Evolutionary conservation across 1,140 invertebrate species (phyloP).

Genomic region (Wiebesia pumilae): DNA sequence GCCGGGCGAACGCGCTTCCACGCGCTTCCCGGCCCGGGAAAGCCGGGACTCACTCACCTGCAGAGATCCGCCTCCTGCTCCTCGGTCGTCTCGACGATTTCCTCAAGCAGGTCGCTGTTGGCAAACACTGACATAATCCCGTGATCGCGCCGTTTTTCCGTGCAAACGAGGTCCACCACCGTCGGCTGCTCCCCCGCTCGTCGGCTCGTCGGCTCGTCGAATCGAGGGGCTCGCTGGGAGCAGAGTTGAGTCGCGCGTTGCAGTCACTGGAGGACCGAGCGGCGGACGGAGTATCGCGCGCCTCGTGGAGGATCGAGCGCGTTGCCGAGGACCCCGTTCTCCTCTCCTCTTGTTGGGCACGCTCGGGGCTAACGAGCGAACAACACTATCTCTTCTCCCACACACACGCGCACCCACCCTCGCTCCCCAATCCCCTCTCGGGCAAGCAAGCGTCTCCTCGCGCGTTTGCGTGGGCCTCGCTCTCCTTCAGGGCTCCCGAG

Average conservation of each 20-base stretch:
- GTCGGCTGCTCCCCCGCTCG: neutral
- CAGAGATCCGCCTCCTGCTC: slow-evolving; percentile 70
- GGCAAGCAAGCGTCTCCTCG: neutral
- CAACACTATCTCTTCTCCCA: neutral
- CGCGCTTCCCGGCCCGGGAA: neutral
- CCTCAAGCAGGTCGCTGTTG: slow-evolving; percentile 70
- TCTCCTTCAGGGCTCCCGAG: neutral
- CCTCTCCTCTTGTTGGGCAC: neutral
- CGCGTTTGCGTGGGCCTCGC: too few species aligned
- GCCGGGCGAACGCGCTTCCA: neutral
- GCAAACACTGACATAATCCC: slow-evolving; percentile 74
- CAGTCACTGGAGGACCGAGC: neutral
- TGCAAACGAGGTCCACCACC: neutral
- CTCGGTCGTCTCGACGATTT: slow-evolving; percentile 72
- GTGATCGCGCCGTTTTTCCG: slow-evolving; percentile 59
- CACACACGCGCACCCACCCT: neutral
- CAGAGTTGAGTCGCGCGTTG: neutral
- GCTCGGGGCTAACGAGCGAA: neutral
- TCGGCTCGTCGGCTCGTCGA: neutral
- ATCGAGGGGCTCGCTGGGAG: neutral
- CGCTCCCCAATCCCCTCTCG: too few species aligned
- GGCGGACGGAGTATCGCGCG: too few species aligned
- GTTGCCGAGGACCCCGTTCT: neutral
- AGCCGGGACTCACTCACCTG: slow-evolving; percentile 66
- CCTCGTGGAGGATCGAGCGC: neutral